Conservation (phyloP, 2,113 vertebrate species). For the Parus major region DNA sequence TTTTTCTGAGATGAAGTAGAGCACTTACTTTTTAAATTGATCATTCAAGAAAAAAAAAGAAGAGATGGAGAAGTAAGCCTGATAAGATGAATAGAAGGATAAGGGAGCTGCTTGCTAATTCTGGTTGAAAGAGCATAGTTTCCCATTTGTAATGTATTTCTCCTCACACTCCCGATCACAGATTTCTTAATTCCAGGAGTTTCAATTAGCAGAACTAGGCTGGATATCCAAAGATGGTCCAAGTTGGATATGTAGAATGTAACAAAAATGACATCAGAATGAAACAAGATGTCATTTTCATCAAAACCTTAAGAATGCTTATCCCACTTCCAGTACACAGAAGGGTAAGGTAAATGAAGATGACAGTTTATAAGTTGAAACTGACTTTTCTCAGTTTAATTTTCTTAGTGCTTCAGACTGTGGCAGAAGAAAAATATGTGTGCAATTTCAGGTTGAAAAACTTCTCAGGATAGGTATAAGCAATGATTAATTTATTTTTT, state of each 20-base stretch:
- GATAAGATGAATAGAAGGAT: background rate
- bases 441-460: background rate
- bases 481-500: background rate
- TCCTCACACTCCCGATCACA: background rate
- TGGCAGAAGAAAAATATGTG: background rate
- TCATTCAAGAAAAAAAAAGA: background rate
- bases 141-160: background rate
- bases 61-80: background rate
- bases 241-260: background rate
- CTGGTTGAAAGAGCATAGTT: background rate
- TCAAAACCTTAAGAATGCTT: background rate
- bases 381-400: background rate
- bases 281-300: background rate
- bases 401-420: background rate
- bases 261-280: conserved; percentile 8
- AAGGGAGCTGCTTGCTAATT: background rate
- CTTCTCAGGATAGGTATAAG: background rate
- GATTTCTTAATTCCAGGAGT: background rate
- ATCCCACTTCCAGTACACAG: background rate
- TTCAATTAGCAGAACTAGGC: background rate
- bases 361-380: background rate
- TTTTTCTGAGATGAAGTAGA: background rate
- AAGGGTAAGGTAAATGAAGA: background rate
- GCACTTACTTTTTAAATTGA: background rate
- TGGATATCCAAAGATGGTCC: background rate